Evolutionary conservation across 1,140 invertebrate species (phyloP), one percentile per base, ranked within the genome.

Genomic region (Drosophila subobscura): DNA sequence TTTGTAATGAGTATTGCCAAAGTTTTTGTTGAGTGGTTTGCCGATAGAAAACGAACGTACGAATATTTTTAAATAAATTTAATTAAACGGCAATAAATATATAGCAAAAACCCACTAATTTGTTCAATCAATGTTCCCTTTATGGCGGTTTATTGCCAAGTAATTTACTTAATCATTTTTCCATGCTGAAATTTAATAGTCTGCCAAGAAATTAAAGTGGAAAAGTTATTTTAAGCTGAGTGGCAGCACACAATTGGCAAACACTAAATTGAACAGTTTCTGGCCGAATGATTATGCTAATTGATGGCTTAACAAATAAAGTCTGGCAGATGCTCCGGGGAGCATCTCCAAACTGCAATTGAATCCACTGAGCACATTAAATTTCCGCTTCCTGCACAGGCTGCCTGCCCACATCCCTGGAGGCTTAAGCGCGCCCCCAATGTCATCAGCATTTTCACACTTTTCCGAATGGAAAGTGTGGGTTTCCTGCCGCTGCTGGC

Each of bases 361-460:
- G 45, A 49, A 56, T 29, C 44, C 50, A 25, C 27, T 65, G 66
- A 68, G 45, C 20, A 40, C 52, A 68, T 68, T 68, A 49, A 63
- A 49, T 64, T 64, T 63, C 16, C 44, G 50, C 25, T 12, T 37
- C 10, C 55, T 52, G 55, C 44, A 56, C 47, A 57, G 27, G 27
- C 7, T 56, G 20, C 42, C 54, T 27, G 7, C 5, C 16, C 8
- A 22, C 45, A 1, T 66, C 63, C 61, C 22, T 6, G 20, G 33
- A 20, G 50, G 41, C 50, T 67, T 67, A 29, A 68, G 57, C 23
- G 10, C 25, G 23, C 49, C 49, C 58, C 58, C 29, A 51, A 60
- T 44, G 50, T 67, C 63, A 23, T 16, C 58, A 20, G 44, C 23
- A 49, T 29, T 67, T 55, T 70, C 66, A 42, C 64, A 70, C 64